Conservation (phyloP, 2,888 invertebrate species). For the Dione vanillae region DNA sequence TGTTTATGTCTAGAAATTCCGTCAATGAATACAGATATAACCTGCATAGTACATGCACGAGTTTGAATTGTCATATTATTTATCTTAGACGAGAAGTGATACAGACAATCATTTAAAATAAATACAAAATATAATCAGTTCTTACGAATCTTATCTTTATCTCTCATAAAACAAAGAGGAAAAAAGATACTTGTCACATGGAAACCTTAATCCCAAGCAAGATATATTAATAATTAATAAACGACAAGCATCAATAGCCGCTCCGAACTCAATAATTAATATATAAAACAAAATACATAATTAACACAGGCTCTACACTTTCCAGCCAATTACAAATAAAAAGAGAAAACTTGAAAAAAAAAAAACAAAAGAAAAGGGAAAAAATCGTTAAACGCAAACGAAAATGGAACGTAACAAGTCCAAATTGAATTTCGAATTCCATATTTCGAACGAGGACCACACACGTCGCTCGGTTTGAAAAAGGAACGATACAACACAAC, state of each 20-base stretch:
- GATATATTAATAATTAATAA: slow-evolving; percentile 3
- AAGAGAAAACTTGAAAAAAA: slow-evolving; percentile 40
- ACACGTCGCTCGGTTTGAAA: slow-evolving; percentile 81
- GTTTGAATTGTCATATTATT: too few species aligned
- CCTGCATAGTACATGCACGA: too few species aligned
- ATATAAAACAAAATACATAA: slow-evolving; percentile 30
- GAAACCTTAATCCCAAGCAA: background rate
- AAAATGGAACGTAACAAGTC: slow-evolving; percentile 32
- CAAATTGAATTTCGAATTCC: slow-evolving; percentile 38
- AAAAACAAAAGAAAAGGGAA: slow-evolving; percentile 51
- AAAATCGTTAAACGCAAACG: slow-evolving; percentile 16
- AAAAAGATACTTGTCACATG: background rate
- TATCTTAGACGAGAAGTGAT: too few species aligned
- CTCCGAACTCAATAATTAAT: slow-evolving; percentile 13
- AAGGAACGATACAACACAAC: slow-evolving; percentile 81
- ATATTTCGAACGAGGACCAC: slow-evolving; percentile 64
- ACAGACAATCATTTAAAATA: too few species aligned
- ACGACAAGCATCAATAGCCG: background rate
- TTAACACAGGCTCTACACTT: slow-evolving; percentile 53
- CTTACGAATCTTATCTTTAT: background rate
- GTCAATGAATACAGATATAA: too few species aligned
- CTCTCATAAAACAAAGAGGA: background rate
- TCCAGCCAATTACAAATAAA: slow-evolving; percentile 63
- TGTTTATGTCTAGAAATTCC: too few species aligned
- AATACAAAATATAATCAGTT: too few species aligned